Evolutionary conservation across 2,888 invertebrate genomes (phyloP), one percentile per base, ranked within the genome.

Genomic region (Alitta virens): DNA sequence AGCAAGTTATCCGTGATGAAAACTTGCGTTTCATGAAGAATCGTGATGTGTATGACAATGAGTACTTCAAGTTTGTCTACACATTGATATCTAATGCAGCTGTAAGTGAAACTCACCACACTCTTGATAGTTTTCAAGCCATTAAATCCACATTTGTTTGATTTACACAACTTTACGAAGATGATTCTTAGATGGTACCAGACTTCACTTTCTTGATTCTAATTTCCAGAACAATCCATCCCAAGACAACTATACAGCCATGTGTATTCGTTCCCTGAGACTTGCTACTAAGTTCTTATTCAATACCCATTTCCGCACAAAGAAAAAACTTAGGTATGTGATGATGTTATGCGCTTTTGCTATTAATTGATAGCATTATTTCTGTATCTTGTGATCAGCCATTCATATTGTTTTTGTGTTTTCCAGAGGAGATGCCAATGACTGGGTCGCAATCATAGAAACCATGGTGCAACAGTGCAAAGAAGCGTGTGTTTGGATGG

Each of bases 11-110:
- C 38, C 78, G 81, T 55, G 80, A 82, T 42, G 83, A 83, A 70
- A 85, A 85, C 72, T 76, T 85, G 40, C 78, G 78, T 7, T 84
- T 84, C 66, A 78, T 83, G 70, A 82, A 82, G 66, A 83, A 85
- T 69, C 70, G 83, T 33, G 83, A 83, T 67, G 77, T 84, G 52
- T 84, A 81, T 69, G 80, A 80, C 69, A 72, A 73, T 1, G 81
- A 83, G 52, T 85, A 85, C 68, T 84, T 83, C 72, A 70, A 69
- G 38, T 84, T 84, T 70, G 74, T 84, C 43, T 74, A 51, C 7
- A 9, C 46, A 7, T 21, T 46, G 21, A 21, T 46, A n/a, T 18
- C 46, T n/a, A 46, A 46, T 18, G 21, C 18, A 18, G 46, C 46
- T 21, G 46, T 46, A 16, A 46, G 46, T 46, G 7, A 46, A 16